These are phyloP conservation scores for Hypanus sabinus DNA, from an alignment of 2,113 vertebrate genomes.

Conservation along the genomic window DNA sequence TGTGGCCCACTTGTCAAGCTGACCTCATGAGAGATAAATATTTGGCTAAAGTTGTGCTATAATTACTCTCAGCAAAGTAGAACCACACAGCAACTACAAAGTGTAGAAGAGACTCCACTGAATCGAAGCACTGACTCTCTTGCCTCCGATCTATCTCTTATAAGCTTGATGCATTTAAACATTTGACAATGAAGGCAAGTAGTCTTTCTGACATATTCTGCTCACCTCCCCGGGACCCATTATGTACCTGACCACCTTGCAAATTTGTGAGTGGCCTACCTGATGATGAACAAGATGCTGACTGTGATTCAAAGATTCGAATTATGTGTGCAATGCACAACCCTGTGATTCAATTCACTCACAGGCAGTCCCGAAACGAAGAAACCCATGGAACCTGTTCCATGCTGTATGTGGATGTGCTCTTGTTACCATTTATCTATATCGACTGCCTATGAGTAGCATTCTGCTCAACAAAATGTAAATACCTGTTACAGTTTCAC, in stretches of 20 bases:
- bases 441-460: not conserved
- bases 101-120: not conserved
- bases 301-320: too few species aligned
- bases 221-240: not conserved
- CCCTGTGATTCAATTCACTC: too few species aligned
- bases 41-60: not conserved
- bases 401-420: not conserved
- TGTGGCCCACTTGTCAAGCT: not conserved
- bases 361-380: too few species aligned
- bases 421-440: not conserved
- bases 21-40: not conserved
- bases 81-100: too few species aligned
- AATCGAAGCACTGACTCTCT: not conserved
- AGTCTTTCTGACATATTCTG: not conserved
- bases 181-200: conserved; percentile 1
- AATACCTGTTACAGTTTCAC: not conserved
- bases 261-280: not conserved
- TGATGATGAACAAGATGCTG: not conserved
- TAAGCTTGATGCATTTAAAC: not conserved
- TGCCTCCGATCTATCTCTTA: not conserved
- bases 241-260: not conserved
- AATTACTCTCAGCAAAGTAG: not conserved
- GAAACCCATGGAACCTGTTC: too few species aligned
- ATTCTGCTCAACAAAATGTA: not conserved
- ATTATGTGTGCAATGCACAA: too few species aligned